Conservation (phyloP, 1,140 invertebrate species). For the Branchinecta lindahli region DNA sequence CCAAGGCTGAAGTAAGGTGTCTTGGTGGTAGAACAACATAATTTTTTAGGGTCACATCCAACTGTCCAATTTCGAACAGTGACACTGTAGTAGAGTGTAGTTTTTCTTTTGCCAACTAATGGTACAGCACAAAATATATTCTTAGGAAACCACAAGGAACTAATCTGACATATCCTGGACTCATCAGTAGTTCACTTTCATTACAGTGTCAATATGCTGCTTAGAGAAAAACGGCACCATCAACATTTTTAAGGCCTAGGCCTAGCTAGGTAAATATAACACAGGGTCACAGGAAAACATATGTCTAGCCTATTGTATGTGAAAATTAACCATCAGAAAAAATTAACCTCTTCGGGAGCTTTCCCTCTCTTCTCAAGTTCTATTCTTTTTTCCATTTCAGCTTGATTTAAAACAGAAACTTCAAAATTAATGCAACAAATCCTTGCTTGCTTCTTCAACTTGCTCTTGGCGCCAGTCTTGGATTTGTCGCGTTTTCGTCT, state of each 20-base stretch:
- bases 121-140: constrained; percentile 7
- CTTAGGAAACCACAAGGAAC: constrained; percentile 11
- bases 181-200: constrained; percentile 10
- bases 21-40: no score
- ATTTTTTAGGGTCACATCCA: no score
- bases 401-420: no score
- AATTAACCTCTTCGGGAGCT: constrained; percentile 60
- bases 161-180: neutral
- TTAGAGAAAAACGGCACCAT: constrained; percentile 12
- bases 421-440: no score
- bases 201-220: constrained; percentile 5
- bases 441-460: no score
- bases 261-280: neutral
- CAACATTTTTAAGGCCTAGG: neutral
- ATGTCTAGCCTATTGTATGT: neutral
- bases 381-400: constrained; percentile 73
- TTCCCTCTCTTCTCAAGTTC: constrained; percentile 71
- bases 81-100: no score
- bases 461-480: no score
- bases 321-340: constrained; percentile 13
- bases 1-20: no score
- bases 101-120: no score
- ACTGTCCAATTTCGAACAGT: no score
- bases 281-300: neutral
- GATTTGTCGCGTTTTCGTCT: no score